Evolutionary conservation across 2,113 vertebrate genomes (phyloP).

Genomic region (Hemiscyllium ocellatum): DNA sequence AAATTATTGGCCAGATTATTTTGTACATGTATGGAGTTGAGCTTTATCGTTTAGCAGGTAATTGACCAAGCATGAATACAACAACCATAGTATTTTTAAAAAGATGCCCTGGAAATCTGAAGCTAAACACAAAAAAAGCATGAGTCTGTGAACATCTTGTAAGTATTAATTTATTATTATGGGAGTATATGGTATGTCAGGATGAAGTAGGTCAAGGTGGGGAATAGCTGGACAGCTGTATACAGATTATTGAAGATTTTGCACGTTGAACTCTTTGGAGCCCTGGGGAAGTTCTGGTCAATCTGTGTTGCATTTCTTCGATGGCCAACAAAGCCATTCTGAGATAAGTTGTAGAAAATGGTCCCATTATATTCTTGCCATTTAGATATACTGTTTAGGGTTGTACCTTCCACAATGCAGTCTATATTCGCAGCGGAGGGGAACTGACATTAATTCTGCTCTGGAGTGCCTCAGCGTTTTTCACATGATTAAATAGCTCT

Average conservation of each 20-base stretch:
- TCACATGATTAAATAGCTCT: too few species aligned
- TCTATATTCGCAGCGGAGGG: too few species aligned
- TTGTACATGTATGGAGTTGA: not conserved
- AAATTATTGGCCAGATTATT: not conserved
- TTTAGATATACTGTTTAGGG: too few species aligned
- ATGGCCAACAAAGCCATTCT: not conserved
- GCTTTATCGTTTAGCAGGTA: not conserved
- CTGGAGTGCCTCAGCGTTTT: too few species aligned
- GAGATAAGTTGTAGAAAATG: not conserved
- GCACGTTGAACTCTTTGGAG: not conserved
- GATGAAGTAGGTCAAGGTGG: not conserved
- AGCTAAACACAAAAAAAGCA: not conserved
- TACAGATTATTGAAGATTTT: not conserved
- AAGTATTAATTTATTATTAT: not conserved
- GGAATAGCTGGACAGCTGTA: not conserved
- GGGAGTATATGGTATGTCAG: not conserved
- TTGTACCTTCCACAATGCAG: too few species aligned
- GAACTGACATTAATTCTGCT: too few species aligned
- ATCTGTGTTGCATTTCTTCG: not conserved
- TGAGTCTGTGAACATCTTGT: not conserved
- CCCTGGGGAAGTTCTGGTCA: not conserved
- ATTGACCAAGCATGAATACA: not conserved
- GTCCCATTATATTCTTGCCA: not conserved
- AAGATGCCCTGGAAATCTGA: not conserved
- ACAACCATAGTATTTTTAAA: not conserved